These are phyloP conservation scores for Fistularia commersonii DNA, from an alignment of 2,797 vertebrate species.

Conservation along the genomic window DNA sequence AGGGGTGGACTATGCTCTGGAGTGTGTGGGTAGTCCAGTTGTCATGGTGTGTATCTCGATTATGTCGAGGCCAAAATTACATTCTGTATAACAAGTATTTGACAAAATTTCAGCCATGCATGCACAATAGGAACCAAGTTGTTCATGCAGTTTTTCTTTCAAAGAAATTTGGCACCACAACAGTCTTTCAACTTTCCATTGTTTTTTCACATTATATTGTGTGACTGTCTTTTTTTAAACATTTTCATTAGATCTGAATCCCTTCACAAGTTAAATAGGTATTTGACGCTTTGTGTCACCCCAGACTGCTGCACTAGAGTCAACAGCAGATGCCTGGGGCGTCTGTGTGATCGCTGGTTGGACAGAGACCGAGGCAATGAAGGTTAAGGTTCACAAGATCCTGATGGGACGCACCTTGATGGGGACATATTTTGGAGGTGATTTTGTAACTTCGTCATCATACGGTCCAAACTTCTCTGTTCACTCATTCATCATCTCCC, in stretches of 20 bases:
- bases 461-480: too few species aligned
- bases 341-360: constrained; percentile 86
- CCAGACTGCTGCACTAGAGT: constrained; percentile 85
- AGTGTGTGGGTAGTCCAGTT: constrained; percentile 73
- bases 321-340: constrained; percentile 84
- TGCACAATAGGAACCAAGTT: background rate
- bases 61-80: background rate
- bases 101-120: background rate
- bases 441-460: constrained; percentile 6
- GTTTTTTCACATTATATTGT: too few species aligned
- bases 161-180: too few species aligned
- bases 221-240: too few species aligned
- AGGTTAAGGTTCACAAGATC: constrained; percentile 80
- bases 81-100: background rate
- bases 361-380: constrained; percentile 78
- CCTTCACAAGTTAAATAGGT: too few species aligned
- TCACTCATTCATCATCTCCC: too few species aligned
- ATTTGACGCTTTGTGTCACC: background rate
- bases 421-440: constrained; percentile 91
- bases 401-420: constrained; percentile 86
- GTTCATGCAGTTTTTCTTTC: background rate
- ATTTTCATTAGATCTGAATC: background rate
- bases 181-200: too few species aligned
- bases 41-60: constrained; percentile 76
- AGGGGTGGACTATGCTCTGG: constrained; percentile 78